phyloP scores from a whole-genome alignment of 2,888 invertebrate species.

The Protophormia terraenovae region DNA sequence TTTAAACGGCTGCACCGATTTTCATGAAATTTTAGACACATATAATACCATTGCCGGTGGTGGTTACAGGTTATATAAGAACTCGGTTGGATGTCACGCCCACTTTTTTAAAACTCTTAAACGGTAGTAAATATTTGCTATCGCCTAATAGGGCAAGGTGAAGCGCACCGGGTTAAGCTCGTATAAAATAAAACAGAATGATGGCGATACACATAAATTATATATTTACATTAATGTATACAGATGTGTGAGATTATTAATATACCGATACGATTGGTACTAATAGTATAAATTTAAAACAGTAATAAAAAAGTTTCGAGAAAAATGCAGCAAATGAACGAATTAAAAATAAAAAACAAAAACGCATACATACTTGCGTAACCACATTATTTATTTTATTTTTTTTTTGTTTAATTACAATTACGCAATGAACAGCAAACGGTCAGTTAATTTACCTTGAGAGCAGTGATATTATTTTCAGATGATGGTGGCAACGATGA shows the following conservation, averaged over 20 bases:
- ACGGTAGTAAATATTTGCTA: no score
- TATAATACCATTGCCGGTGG: no score
- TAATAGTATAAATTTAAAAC: conserved; percentile 40
- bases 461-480: conserved; percentile 43
- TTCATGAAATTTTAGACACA: no score
- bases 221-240: neutral
- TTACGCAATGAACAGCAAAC: conserved; percentile 44
- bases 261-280: conserved; percentile 18
- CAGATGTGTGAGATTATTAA: conserved; percentile 48
- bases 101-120: no score
- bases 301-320: conserved; percentile 6
- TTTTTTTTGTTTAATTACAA: conserved; percentile 34
- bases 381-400: conserved; percentile 20
- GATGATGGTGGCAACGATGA: conserved; percentile 6
- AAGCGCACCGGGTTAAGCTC: no score
- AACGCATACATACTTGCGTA: conserved; percentile 10
- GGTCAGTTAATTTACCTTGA: conserved; percentile 61
- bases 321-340: neutral
- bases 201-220: neutral
- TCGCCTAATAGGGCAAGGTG: no score
- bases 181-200: conserved; percentile 17
- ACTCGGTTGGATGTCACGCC: no score
- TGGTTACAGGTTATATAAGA: no score
- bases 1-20: no score
- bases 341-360: neutral